Base-by-base conservation (phyloP, 2,797 vertebrate species). In the Semotilus atromaculatus region DNA sequence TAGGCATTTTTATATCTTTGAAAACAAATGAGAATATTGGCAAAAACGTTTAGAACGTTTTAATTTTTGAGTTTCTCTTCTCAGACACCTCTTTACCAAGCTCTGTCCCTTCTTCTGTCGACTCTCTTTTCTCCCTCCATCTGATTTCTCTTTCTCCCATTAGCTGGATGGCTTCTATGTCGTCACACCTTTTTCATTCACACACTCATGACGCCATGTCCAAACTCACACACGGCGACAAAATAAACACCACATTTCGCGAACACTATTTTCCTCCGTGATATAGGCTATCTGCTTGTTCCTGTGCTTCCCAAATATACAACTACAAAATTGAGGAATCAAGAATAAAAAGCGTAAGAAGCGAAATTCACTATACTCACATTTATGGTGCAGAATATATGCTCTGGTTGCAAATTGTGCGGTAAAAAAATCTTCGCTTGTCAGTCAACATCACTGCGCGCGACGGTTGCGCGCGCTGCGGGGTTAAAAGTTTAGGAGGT, bases 401-500 rank as follows among this genome's bases (percentile, higher is more conserved):
- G 64, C 21, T 34, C 9, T 34, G 18, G 3, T 3, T n/a, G 16
- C 31, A 55, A 53, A 16, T 14, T 29, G 72, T 31, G 67, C 3
- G 4, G 72, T 43, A 70, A 78, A 78, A 60, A 48, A 53, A 31
- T 36, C 36, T 19, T 66, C 74, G 64, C 38, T 23, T 60, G 38
- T 60, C 74, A 21, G 48, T 78, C 64, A 58, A 23, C 82, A 71
- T 70, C 36, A 36, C 73, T 34, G 36, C 13, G 81, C 81, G 55
- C 60, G 43, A 77, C 58, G 62, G 34, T 19, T 70, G 74, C 64
- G 64, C 74, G 64, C 74, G 64, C 45, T 6, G 36, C 82, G 48
- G 48, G 74, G 82, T 84, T 40, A 78, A 78, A 78, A 84, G 82
- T 84, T 84, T 36, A 78, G 74, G 74, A 84, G 82, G 82, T 84